phyloP scores from a whole-genome alignment of 1,140 invertebrate genomes.

The Pantala flavescens region DNA sequence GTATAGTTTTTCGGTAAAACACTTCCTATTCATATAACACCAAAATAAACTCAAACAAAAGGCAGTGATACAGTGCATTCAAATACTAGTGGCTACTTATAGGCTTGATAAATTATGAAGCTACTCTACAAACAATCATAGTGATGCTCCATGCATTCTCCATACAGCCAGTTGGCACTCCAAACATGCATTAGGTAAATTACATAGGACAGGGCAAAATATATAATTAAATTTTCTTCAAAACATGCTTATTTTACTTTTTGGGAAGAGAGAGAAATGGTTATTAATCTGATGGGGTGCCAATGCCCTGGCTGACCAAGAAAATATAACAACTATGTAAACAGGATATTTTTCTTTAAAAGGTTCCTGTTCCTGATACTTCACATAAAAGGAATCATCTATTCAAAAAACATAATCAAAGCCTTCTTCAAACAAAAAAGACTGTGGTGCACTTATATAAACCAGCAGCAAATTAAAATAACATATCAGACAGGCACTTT shows the following conservation, averaged over 20 bases:
- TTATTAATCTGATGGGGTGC: conserved; percentile 42
- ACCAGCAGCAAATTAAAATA: conserved; percentile 14
- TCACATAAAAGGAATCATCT: conserved; percentile 9
- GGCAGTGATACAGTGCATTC: too few species aligned
- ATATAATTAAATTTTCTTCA: not conserved
- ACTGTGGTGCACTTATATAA: conserved; percentile 18
- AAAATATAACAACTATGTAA: conserved; percentile 19
- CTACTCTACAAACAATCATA: not conserved
- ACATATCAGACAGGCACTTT: conserved; percentile 11
- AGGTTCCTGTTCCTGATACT: conserved; percentile 5
- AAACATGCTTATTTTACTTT: conserved; percentile 22
- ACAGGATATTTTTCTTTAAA: conserved; percentile 15
- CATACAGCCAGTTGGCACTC: conserved; percentile 2
- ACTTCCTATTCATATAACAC: too few species aligned
- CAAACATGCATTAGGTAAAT: not conserved
- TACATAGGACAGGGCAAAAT: not conserved
- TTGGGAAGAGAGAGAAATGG: conserved; percentile 25
- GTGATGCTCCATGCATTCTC: not conserved
- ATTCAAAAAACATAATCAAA: conserved; percentile 16
- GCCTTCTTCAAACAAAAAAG: conserved; percentile 13
- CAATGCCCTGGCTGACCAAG: conserved; percentile 67
- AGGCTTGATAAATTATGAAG: too few species aligned
- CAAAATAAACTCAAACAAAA: too few species aligned
- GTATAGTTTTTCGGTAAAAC: too few species aligned
- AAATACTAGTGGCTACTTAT: too few species aligned